phyloP scores from a whole-genome alignment of 2,797 vertebrate species.

The Corythornis leucogaster region DNA sequence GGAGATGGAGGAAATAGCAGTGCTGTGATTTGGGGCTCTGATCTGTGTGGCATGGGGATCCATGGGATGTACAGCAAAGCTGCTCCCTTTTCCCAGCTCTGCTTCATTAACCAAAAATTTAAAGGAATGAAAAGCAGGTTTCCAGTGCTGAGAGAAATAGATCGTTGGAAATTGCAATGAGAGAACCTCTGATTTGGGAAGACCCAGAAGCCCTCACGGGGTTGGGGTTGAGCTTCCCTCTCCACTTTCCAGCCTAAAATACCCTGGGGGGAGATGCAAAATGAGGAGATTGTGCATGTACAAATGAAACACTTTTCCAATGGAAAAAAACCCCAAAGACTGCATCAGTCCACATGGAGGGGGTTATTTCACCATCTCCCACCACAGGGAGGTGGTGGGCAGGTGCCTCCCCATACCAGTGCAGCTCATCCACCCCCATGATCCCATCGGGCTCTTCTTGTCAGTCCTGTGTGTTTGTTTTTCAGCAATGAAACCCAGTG shows the following conservation, averaged over 20 bases:
- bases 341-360: neutral
- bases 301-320: neutral
- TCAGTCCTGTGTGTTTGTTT: neutral
- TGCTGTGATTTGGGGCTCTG: neutral
- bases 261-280: neutral
- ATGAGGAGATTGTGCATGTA: neutral
- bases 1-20: constrained; percentile 16
- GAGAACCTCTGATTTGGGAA: neutral
- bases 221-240: neutral
- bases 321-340: neutral
- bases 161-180: neutral
- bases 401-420: neutral
- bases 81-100: neutral
- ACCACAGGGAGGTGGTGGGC: neutral
- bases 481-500: neutral
- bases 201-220: neutral
- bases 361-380: neutral
- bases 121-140: neutral
- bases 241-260: neutral
- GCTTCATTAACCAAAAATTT: neutral
- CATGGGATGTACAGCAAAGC: neutral
- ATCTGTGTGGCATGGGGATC: neutral
- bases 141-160: neutral
- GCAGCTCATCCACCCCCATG: neutral
- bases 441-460: neutral